A percentile compares a stretch with the other conserved stretches of the same genome.
Evolutionary conservation across 2,113 vertebrate genomes (phyloP).

Genomic region (Pseudopipra pipra): DNA sequence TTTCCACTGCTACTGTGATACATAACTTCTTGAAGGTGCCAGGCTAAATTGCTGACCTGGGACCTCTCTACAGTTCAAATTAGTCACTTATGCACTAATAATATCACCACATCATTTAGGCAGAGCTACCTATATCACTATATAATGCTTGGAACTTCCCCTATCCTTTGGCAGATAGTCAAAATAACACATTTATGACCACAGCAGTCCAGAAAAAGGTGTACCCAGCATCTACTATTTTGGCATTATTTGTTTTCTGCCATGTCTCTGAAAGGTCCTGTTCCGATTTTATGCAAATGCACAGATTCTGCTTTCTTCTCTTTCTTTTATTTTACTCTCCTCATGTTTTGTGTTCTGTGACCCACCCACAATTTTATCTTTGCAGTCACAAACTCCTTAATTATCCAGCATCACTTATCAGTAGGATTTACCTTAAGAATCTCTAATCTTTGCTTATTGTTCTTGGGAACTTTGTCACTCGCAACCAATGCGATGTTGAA

Average conservation of each 20-base stretch:
- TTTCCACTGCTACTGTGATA: background rate
- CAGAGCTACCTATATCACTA: background rate
- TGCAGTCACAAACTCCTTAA: background rate
- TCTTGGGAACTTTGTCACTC: slow-evolving; percentile 84
- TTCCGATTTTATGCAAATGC: background rate
- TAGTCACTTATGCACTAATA: background rate
- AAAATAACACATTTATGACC: background rate
- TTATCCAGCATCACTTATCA: background rate
- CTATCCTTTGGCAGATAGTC: background rate
- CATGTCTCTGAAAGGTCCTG: background rate
- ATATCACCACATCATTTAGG: background rate
- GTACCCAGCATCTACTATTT: background rate
- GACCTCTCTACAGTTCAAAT: background rate
- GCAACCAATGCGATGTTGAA: slow-evolving; percentile 85
- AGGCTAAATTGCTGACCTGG: background rate
- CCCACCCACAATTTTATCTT: background rate
- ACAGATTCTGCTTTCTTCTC: background rate
- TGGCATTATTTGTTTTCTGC: background rate
- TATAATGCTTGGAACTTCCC: background rate
- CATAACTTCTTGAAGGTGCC: background rate
- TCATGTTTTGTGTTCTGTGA: background rate
- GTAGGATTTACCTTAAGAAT: slow-evolving; percentile 86
- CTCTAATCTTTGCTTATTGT: slow-evolving; percentile 92
- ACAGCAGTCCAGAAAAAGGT: background rate
- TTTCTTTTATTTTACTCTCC: background rate